Conservation (phyloP, 30 jellyfish, hydroid and myxozoan species). For the Aurelia sp. region DNA sequence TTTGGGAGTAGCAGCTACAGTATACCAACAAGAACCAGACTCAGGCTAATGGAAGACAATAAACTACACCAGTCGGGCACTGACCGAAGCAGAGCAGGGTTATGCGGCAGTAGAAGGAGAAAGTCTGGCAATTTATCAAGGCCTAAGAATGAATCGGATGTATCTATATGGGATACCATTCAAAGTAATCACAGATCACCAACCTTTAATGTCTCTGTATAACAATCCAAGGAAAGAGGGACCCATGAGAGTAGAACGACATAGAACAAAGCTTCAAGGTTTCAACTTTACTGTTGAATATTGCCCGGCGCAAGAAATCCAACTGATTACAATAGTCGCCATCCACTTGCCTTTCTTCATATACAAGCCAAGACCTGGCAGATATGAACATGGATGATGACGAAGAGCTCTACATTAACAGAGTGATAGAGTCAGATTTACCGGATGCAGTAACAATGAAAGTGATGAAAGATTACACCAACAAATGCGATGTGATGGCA, state of each 20-base stretch:
- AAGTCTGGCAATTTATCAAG: constrained; percentile 22
- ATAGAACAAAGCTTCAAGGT: constrained; percentile 13
- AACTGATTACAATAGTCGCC: constrained; percentile 26
- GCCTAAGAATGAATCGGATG: constrained; percentile 34
- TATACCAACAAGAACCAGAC: constrained; percentile 35
- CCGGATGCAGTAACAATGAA: constrained; percentile 24
- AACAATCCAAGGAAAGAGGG: constrained; percentile 19
- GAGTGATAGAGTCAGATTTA: constrained; percentile 2
- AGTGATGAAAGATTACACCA: not conserved
- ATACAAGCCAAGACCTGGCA: not conserved
- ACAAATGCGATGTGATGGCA: constrained; percentile 14
- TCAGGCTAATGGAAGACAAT: constrained; percentile 26
- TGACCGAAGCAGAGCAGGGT: constrained; percentile 31
- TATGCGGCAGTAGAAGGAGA: constrained; percentile 41
- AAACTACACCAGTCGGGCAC: constrained; percentile 12
- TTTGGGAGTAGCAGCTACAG: constrained; percentile 27
- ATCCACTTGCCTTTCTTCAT: constrained; percentile 13
- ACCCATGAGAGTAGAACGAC: constrained; percentile 46
- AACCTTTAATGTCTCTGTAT: constrained; percentile 29
- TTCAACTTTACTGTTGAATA: constrained; percentile 5
- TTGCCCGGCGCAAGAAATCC: constrained; percentile 21
- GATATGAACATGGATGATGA: not conserved
- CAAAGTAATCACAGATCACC: constrained; percentile 30
- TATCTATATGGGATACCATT: constrained; percentile 27
- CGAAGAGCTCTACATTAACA: constrained; percentile 6